Evolutionary conservation across 1,140 invertebrate species (phyloP).

Genomic region (Aphidius ervi): DNA sequence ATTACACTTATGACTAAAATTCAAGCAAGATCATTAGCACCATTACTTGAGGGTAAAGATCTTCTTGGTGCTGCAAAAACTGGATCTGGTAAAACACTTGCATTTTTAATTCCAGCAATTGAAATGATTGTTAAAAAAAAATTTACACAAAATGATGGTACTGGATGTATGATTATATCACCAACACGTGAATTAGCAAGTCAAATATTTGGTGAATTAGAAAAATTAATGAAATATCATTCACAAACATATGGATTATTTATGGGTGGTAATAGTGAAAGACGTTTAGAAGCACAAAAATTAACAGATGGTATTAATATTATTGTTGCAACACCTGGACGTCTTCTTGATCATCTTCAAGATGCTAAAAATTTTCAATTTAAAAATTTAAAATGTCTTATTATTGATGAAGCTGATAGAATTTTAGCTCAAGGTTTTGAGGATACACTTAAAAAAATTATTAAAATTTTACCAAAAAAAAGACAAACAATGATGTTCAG

Average conservation of each 20-base stretch:
- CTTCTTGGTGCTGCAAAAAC: slow-evolving; percentile 95
- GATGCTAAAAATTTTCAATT: slow-evolving; percentile 93
- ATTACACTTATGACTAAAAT: slow-evolving; percentile 99
- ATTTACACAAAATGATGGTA: slow-evolving; percentile 85
- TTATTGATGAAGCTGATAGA: slow-evolving; percentile 98
- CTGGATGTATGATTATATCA: slow-evolving; percentile 93
- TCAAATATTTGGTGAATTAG: slow-evolving; percentile 93
- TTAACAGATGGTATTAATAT: slow-evolving; percentile 93
- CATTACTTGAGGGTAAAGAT: slow-evolving; percentile 83
- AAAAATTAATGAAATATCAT: slow-evolving; percentile 84
- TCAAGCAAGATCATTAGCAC: slow-evolving; percentile 83
- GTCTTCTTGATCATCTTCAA: slow-evolving; percentile 94
- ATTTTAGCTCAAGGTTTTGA: slow-evolving; percentile 99
- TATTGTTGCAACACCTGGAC: slow-evolving; percentile 96
- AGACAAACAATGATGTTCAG: slow-evolving; percentile 98
- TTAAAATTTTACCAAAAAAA: slow-evolving; percentile 88
- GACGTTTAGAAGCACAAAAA: slow-evolving; percentile 90
- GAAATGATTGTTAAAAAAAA: slow-evolving; percentile 78
- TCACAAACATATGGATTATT: slow-evolving; percentile 93
- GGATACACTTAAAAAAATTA: slow-evolving; percentile 96
- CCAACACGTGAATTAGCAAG: slow-evolving; percentile 95
- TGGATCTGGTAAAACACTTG: slow-evolving; percentile 96
- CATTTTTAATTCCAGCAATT: slow-evolving; percentile 93
- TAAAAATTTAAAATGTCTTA: slow-evolving; percentile 94
- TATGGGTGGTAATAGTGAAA: slow-evolving; percentile 88